These are phyloP conservation scores for Xylocopa sonorina DNA, from an alignment of 1,140 invertebrate species.

Conservation along the genomic window DNA sequence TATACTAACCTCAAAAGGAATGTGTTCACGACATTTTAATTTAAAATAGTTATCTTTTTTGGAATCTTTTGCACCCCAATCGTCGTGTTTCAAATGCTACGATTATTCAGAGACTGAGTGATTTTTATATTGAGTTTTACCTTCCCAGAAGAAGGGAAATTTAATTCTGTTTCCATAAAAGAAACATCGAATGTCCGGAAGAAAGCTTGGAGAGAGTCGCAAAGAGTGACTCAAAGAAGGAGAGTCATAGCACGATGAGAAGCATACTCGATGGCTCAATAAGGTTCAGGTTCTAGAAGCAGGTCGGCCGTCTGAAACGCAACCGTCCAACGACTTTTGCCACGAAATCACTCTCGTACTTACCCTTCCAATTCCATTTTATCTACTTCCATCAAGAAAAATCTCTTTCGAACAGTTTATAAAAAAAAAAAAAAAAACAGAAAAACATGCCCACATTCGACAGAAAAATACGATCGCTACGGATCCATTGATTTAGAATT, in stretches of 20 bases:
- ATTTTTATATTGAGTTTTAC: not conserved
- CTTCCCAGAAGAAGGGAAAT: not conserved
- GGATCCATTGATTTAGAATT: too few relatives aligned
- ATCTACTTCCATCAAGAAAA: too few relatives aligned
- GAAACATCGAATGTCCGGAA: not conserved
- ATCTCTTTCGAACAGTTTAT: not conserved
- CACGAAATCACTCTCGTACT: not conserved
- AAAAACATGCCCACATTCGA: too few relatives aligned
- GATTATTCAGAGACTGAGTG: not conserved
- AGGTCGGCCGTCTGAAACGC: not conserved
- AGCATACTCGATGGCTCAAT: slow-evolving; percentile 1
- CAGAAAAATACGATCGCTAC: too few relatives aligned
- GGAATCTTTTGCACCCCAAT: too few relatives aligned
- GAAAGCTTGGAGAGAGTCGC: not conserved
- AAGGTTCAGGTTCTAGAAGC: not conserved
- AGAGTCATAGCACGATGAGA: not conserved
- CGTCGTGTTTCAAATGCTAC: too few relatives aligned
- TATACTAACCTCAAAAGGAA: too few relatives aligned
- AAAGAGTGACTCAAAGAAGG: not conserved
- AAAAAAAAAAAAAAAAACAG: too few relatives aligned
- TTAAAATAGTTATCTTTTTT: too few relatives aligned
- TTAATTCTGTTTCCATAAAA: not conserved
- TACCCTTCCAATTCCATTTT: not conserved
- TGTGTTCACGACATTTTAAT: too few relatives aligned
- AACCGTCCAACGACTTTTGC: not conserved